phyloP scores from a whole-genome alignment of 1,140 invertebrate genomes.

The Drosophila littoralis region DNA sequence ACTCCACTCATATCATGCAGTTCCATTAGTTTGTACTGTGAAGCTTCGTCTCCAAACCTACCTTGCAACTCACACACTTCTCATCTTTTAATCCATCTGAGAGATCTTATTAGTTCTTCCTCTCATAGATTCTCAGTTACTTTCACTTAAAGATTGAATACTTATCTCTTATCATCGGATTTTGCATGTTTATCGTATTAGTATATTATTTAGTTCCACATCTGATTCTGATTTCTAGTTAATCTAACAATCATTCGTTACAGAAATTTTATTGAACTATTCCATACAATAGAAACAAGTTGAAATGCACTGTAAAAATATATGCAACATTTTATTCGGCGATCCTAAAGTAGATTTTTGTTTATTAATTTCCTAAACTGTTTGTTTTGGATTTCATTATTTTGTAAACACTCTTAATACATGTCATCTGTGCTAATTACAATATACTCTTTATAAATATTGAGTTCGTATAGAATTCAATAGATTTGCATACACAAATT shows the following conservation, averaged over 20 bases:
- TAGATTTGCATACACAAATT: conserved; percentile 18
- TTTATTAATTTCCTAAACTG: conserved; percentile 36
- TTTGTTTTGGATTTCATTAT: conserved; percentile 9
- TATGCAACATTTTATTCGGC: conserved; percentile 51
- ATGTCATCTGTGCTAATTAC: conserved; percentile 33
- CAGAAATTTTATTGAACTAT: neutral
- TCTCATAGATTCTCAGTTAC: neutral
- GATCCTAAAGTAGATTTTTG: conserved; percentile 32
- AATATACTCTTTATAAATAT: conserved; percentile 14
- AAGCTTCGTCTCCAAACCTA: too few species aligned
- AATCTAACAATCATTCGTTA: too few species aligned
- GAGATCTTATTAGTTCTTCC: neutral
- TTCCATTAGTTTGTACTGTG: too few species aligned
- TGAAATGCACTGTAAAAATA: conserved; percentile 46
- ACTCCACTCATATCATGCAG: too few species aligned
- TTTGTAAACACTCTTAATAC: conserved; percentile 6
- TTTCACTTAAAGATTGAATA: neutral
- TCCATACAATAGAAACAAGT: conserved; percentile 3
- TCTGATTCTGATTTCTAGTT: too few species aligned
- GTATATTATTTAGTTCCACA: too few species aligned
- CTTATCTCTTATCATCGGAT: too few species aligned
- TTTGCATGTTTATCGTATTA: too few species aligned
- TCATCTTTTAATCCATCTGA: neutral
- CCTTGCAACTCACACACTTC: too few species aligned
- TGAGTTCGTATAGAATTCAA: conserved; percentile 1